phyloP scores from a whole-genome alignment of 2,113 vertebrate genomes.

The Amia ocellicauda region DNA sequence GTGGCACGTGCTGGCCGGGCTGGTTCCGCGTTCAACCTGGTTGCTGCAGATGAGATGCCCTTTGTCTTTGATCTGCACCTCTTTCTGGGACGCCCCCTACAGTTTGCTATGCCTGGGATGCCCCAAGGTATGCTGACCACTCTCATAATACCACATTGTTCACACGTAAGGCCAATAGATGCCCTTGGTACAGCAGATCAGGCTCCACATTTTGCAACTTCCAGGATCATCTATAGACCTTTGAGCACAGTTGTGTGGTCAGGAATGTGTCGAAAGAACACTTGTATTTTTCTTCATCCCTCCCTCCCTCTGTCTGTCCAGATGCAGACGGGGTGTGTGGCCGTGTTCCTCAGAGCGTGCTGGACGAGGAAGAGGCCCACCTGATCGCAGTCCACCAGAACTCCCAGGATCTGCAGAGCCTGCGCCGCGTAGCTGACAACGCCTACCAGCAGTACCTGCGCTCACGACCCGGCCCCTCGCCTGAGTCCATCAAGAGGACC shows the following conservation, averaged over 20 bases:
- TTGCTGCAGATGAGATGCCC: slow-evolving; percentile 83
- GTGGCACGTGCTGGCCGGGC: slow-evolving; percentile 89
- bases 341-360: slow-evolving; percentile 82
- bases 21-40: slow-evolving; percentile 81
- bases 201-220: too few species aligned
- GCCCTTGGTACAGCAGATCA: too few species aligned
- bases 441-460: slow-evolving; percentile 90
- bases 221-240: too few species aligned
- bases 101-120: slow-evolving; percentile 61
- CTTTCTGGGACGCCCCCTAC: slow-evolving; percentile 77
- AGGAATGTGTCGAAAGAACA: too few species aligned
- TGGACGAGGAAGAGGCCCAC: slow-evolving; percentile 82
- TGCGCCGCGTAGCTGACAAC: slow-evolving; percentile 72
- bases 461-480: slow-evolving; percentile 76
- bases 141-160: too few species aligned
- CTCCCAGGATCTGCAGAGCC: slow-evolving; percentile 75
- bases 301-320: slow-evolving; percentile 2
- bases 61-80: slow-evolving; percentile 89
- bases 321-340: slow-evolving; percentile 72
- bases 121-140: slow-evolving; percentile 53
- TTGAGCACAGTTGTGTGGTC: too few species aligned
- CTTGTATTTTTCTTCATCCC: not conserved
- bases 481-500: slow-evolving; percentile 86
- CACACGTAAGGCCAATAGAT: too few species aligned
- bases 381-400: slow-evolving; percentile 66